Evolutionary conservation across 2,113 vertebrate species (phyloP), one percentile per base, ranked within the genome.

Genomic region (Alligator mississippiensis): DNA sequence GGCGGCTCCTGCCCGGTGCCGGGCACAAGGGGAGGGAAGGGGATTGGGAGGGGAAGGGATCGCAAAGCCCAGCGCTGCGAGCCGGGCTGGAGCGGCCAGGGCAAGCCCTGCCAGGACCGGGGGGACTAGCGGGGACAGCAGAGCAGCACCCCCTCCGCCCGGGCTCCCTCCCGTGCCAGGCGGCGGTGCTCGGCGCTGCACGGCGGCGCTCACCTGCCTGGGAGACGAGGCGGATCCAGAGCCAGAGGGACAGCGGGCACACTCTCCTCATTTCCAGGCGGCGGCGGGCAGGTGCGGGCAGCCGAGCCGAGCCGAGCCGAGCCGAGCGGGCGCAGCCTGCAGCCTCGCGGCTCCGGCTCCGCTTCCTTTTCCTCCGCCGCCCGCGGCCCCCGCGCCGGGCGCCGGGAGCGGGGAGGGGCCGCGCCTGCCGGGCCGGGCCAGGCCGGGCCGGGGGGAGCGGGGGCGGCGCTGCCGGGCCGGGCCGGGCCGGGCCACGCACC

Each of bases 221-320:
- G 85, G 96, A 98, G 79, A 97, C 97, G 97, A 98, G 97, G 97
- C 98, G 98, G 97, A 98, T 98, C 98, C 98, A 99, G 97, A 98
- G 98, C 97, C 98, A 98, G 97, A 98, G 98, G 98, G 98, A 97
- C 97, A 98, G 82, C 94, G 97, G 97, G 90, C 97, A 97, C 92
- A 98, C 97, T 97, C 98, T 98, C 98, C 98, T 99, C 99, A 99
- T 99, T 98, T 98, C 98, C 98, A 97, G 98, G n/a, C n/a, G 82
- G 92, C 94, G 83, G 83, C 90, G 84, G 80, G 87, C 92, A 72
- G 85, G 77, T 91, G 78, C 66, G 13, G 54, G 77, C 28, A 87
- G 84, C 72, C 88, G 82, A 25, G 61, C 70, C 21, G 72, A 10
- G 77, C 75, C 81, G 76, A 47, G 68, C 77, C 76, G 72, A 80